A percentile compares a stretch with the other conserved stretches of the same genome.
These are phyloP conservation scores for Paedocypris sp. DNA, from an alignment of 2,113 vertebrate species.

Conservation along the genomic window DNA sequence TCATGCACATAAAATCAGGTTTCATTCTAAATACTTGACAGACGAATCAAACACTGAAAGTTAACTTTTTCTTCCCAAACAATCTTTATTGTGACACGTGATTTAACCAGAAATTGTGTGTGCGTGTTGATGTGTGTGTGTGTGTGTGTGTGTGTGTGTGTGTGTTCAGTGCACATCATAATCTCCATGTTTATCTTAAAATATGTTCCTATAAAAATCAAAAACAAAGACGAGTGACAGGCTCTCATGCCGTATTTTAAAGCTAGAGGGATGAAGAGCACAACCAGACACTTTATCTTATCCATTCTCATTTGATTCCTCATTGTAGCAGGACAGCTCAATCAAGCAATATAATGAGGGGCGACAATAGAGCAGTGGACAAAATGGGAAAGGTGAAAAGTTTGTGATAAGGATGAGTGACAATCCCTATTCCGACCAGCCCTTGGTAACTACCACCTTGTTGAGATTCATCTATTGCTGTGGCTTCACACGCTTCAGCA, in stretches of 20 bases:
- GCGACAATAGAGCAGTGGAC: constrained; percentile 34
- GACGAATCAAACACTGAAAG: constrained; percentile 16
- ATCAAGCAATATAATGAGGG: constrained; percentile 44
- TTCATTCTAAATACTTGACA: constrained; percentile 4
- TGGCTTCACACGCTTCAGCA: constrained; percentile 25
- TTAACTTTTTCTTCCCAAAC: constrained; percentile 14
- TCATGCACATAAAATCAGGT: constrained; percentile 31
- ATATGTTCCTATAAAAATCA: not conserved
- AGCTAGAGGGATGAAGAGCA: not conserved
- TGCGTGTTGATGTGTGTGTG: no score
- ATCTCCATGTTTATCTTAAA: not conserved
- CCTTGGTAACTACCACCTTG: constrained; percentile 45
- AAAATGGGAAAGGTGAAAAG: constrained; percentile 1
- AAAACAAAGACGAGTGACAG: constrained; percentile 19
- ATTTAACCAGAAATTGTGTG: no score
- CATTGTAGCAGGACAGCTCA: constrained; percentile 31
- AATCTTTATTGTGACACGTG: no score
- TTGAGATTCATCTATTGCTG: constrained; percentile 30
- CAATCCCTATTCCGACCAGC: constrained; percentile 29
- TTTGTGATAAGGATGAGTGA: constrained; percentile 19
- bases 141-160: no score
- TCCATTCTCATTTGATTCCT: constrained; percentile 3
- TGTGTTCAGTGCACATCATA: no score
- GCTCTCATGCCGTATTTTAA: not conserved
- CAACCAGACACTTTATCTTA: constrained; percentile 11